Evolutionary conservation across 1,140 invertebrate species (phyloP), one percentile per base, ranked within the genome.

Genomic region (Pantala flavescens): DNA sequence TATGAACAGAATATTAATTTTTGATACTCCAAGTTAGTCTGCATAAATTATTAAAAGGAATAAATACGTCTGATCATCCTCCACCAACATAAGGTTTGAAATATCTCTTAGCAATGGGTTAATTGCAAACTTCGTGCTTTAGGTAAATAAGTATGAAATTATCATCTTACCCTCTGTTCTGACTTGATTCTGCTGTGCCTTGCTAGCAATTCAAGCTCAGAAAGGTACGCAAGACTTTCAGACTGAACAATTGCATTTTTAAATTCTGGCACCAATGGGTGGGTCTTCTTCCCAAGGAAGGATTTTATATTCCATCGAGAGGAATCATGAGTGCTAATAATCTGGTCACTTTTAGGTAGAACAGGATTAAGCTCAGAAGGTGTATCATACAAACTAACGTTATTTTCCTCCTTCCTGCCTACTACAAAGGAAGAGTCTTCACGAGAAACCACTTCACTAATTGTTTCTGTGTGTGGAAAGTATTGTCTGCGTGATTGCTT

Each of bases 211-310:
- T 84, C 84, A 24, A 79, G 75, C 23, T 84, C 84, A 12, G 80
- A 79, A 23, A 84, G 77, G 75, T 83, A 84, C 7, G 82, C 83
- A 73, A 84, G 79, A 78, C 84, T 84, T 77, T 84, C 84, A 7
- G 83, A 83, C 78, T 84, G 83, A 75, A 84, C 78, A 73, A 84
- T 84, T 43, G 83, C 82, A 71, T 81, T 81, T 77, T 84, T 82
- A 63, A 84, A 77, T 77, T 84, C 71, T 24, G 49, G 49, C n/a
- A 21, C 49, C 49, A 63, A 19, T 63, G 49, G 73, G 71, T 80
- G 78, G 77, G 81, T 82, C 77, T 81, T 82, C 76, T 80, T 82
- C 28, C 81, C 71, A 70, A 82, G 73, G 42, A 82, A 74, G 49
- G 81, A 81, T 76, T 80, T 82, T 42, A 81, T 78, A 72, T 79